These are phyloP conservation scores for Anadara kagoshimensis DNA, from an alignment of 1,140 invertebrate genomes.

Conservation along the genomic window DNA sequence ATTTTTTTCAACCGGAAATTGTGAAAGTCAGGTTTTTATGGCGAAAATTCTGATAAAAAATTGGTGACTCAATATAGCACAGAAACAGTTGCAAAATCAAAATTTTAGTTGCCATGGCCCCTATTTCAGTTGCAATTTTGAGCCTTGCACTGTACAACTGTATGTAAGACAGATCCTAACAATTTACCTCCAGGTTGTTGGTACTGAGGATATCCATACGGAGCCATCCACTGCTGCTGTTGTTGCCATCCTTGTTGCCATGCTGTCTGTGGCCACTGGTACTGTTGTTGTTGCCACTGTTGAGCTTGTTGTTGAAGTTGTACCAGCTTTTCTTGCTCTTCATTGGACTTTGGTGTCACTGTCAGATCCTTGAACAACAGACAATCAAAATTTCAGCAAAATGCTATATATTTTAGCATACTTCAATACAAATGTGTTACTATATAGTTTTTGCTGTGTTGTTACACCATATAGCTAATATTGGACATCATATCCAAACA, in stretches of 20 bases:
- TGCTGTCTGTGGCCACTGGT: conserved; percentile 36
- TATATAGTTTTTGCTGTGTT: too few relatives aligned
- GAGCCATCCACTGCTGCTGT: conserved; percentile 8
- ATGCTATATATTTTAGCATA: too few relatives aligned
- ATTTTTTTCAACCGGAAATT: too few relatives aligned
- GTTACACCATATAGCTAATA: too few relatives aligned
- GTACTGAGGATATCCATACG: conserved; percentile 1
- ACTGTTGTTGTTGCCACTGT: conserved; percentile 52
- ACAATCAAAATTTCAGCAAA: too few relatives aligned
- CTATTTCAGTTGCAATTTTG: not conserved
- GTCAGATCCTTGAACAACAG: too few relatives aligned
- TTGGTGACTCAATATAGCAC: too few relatives aligned
- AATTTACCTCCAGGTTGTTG: not conserved
- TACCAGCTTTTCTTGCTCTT: conserved; percentile 47
- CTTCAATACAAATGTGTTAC: too few relatives aligned
- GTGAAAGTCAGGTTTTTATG: too few relatives aligned
- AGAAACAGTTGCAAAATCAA: too few relatives aligned
- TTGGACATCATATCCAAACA: too few relatives aligned
- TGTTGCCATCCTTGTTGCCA: conserved; percentile 25
- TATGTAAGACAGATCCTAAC: not conserved
- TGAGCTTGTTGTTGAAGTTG: conserved; percentile 48
- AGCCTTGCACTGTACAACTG: not conserved
- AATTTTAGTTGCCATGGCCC: not conserved
- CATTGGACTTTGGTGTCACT: not conserved
- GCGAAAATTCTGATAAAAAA: too few relatives aligned